Conservation (phyloP, 2,113 vertebrate species). For the Sphyrna mokarran region DNA sequence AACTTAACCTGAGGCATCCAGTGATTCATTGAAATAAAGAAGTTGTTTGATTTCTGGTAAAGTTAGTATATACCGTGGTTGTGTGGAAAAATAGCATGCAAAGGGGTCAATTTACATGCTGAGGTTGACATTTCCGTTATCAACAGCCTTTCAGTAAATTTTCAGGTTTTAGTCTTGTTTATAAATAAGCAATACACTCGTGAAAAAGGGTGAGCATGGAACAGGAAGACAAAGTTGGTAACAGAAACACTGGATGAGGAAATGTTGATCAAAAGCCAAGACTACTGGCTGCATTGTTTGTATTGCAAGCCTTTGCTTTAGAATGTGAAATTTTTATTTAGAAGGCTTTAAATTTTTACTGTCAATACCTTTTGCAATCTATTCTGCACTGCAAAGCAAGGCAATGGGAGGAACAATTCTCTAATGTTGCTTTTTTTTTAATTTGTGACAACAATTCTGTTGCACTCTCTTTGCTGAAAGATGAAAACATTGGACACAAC, state of each 20-base stretch:
- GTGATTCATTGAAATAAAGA: not conserved
- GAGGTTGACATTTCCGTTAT: not conserved
- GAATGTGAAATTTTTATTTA: not conserved
- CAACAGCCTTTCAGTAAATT: not conserved
- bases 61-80: not conserved
- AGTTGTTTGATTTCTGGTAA: not conserved
- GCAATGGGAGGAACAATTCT: not conserved
- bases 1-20: not conserved
- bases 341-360: not conserved
- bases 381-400: not conserved
- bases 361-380: not conserved
- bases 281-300: not conserved
- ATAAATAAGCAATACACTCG: not conserved
- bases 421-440: not conserved
- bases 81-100: constrained; percentile 4
- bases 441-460: not conserved
- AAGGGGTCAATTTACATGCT: not conserved
- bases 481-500: not conserved
- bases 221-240: not conserved
- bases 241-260: not conserved
- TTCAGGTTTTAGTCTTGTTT: not conserved
- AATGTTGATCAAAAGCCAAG: not conserved
- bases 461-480: not conserved
- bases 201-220: not conserved
- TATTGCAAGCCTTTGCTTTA: not conserved